Evolutionary conservation across 2,888 invertebrate species (phyloP), one percentile per base, ranked within the genome.

Genomic region (Chydorus sphaericus): DNA sequence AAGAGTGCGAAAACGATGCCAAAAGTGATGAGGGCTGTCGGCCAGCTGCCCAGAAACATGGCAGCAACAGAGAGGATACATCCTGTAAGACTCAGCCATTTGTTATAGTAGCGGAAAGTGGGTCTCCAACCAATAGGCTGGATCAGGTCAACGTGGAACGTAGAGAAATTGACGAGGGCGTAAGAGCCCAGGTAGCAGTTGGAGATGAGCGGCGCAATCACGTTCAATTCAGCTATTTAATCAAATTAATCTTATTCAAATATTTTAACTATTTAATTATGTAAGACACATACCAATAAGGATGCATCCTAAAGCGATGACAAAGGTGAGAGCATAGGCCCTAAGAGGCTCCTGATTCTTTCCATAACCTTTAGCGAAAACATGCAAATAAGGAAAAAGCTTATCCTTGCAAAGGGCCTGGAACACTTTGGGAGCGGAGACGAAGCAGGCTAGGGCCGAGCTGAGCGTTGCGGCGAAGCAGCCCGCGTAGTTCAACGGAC

Each of bases 391-490:
- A 0, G 77, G 78, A 63, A 77, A 78, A 6, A 78, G 66, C 52
- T 70, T 69, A 62, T 78, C 77, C 59, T 73, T 73, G 62, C 75
- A 75, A 4, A 77, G 70, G 18, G 77, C 77, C 71, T 68, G 65
- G 54, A 65, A 65, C 39, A 64, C 74, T 65, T 77, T 77, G 2
- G 97, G 97, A 2, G 97, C 96, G 0, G 93, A 91, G 39, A 97
- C 77, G 59, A 97, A 75, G 72, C 93, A 92, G 1, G 96, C 97
- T 37, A 97, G 74, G 1, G 96, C 94, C 0, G 96, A 96, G 49
- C 93, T 93, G 7, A 97, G 75, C 0, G 97, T 96, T 4, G 97
- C 97, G 1, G 96, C 94, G 73, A 92, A 96, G 67, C 96, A 94
- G 0, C 97, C 97, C 2, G 88, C 91, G 69, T 91, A 90, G 65